Evolutionary conservation across 1,140 invertebrate genomes (phyloP).

Genomic region (Bombus terrestris): DNA sequence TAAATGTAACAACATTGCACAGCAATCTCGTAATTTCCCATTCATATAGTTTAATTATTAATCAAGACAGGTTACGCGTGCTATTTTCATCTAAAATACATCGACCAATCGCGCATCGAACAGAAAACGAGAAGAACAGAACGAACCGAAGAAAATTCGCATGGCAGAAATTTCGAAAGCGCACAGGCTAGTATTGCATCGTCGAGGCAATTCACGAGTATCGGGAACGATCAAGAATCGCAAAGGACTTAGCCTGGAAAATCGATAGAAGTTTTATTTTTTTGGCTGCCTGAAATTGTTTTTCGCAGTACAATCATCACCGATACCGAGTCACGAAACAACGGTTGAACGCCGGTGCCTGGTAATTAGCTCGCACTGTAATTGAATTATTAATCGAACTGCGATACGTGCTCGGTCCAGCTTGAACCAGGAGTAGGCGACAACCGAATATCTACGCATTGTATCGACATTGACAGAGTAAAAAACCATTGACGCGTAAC

Average conservation of each 20-base stretch:
- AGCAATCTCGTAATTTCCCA: constrained; percentile 24
- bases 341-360: not conserved
- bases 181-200: too few relatives aligned
- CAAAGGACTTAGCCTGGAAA: not conserved
- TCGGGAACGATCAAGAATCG: not conserved
- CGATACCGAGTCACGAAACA: constrained; percentile 1
- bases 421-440: constrained; percentile 16
- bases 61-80: constrained; percentile 2
- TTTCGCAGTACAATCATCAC: constrained; percentile 17
- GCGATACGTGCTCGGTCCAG: constrained; percentile 51
- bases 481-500: constrained; percentile 59
- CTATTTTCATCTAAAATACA: not conserved
- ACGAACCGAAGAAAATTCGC: not conserved
- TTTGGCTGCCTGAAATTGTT: not conserved
- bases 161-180: not conserved
- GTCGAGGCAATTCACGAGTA: not conserved
- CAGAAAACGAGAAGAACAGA: too few relatives aligned
- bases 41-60: constrained; percentile 42
- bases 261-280: not conserved
- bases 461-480: constrained; percentile 35
- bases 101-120: not conserved
- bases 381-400: constrained; percentile 68
- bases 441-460: constrained; percentile 53
- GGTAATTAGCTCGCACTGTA: constrained; percentile 60
- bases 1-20: constrained; percentile 5